Base-by-base conservation (phyloP, 2,113 vertebrate species). In the Kryptolebias marmoratus region DNA sequence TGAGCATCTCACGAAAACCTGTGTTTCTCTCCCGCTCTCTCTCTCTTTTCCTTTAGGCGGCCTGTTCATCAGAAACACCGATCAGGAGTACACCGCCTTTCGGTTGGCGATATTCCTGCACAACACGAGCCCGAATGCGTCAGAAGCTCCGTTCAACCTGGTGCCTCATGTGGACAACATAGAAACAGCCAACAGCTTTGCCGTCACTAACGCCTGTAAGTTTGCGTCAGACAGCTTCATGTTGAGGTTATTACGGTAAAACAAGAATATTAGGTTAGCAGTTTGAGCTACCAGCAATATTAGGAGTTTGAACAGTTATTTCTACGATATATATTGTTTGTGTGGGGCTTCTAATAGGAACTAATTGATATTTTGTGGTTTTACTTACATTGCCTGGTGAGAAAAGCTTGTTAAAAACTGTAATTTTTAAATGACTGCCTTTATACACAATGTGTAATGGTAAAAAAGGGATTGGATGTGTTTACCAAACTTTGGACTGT, bases 151-250 rank as follows among this genome's bases (percentile, higher is more conserved):
- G 79, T 99, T 99, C 93, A 99, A 98, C 95, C 95, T 99, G 94
- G 97, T 98, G 93, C 97, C 98, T 91, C 98, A 99, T 14, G 98
- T 99, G 91, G 97, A 99, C 95, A 99, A 99, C 95, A 99, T 99
- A 68, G 97, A 99, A 93, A 98, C 97, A 79, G 96, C 98, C 91
- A 99, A 98, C 96, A 99, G 98, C 94, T 99, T 99, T 54, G 97
- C 97, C 80, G 97, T 99, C 88, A 99, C 98, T 92, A 99, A 99
- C 87, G 98, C 98, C 94, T 99, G 98, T 99, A 95, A 98, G 98
- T 99, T 45, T 0, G 0, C 2, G 22, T 32, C 8, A 22, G 11
- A 2, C 31, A 5, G 13, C 44, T 52, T 69, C 1, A 1, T 48
- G 15, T 53, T 47, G 67, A 16, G 59, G 22, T 1, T 27, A 61